These are phyloP conservation scores for Aplidium turbinatum DNA, from an alignment of 23 tunicate species.

Conservation along the genomic window DNA sequence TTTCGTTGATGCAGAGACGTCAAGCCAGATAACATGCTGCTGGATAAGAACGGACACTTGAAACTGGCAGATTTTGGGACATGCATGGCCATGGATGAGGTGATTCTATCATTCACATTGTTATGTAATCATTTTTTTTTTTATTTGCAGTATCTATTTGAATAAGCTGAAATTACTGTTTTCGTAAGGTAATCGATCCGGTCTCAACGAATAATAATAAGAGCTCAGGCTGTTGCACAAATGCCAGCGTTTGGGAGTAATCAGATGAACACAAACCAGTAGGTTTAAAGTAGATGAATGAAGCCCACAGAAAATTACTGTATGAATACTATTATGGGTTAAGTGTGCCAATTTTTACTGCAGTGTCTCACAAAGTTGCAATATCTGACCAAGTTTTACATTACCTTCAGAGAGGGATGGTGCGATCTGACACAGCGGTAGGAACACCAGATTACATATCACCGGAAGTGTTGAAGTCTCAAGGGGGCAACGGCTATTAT, in stretches of 20 bases:
- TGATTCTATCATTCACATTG: neutral
- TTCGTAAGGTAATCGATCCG: too few species aligned
- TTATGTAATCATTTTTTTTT: too few species aligned
- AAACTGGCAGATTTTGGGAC: constrained; percentile 99
- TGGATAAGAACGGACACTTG: constrained; percentile 81
- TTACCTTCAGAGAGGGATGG: constrained; percentile 78
- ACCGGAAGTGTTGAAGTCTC: constrained; percentile 97
- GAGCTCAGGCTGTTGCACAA: too few species aligned
- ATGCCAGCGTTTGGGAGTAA: too few species aligned
- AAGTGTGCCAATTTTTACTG: neutral
- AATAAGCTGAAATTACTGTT: too few species aligned
- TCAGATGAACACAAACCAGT: too few species aligned
- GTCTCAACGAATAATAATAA: too few species aligned
- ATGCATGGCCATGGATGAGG: constrained; percentile 91
- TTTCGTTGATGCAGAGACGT: constrained; percentile 62
- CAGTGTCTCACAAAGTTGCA: too few species aligned
- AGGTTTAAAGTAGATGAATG: too few species aligned
- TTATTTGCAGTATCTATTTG: too few species aligned
- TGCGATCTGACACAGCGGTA: constrained; percentile 90
- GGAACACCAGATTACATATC: constrained; percentile 99
- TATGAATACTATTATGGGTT: too few species aligned
- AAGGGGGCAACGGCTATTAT: constrained; percentile 88
- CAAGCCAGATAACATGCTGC: constrained; percentile 95
- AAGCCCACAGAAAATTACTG: too few species aligned
- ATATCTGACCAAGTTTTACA: neutral